These are phyloP conservation scores for Rafetus swinhoei DNA, from an alignment of 2,113 vertebrate species.

Conservation along the genomic window DNA sequence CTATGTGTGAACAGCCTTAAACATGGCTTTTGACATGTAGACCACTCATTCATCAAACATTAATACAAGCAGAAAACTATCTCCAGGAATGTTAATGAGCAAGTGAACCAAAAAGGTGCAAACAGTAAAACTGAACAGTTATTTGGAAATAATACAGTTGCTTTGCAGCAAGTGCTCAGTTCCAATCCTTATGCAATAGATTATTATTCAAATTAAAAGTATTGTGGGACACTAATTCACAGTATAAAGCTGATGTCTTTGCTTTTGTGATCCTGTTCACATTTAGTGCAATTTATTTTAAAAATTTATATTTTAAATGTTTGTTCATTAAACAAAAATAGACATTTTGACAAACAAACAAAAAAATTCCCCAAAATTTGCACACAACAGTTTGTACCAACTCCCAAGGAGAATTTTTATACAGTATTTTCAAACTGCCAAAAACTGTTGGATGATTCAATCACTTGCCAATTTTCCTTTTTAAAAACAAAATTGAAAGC, in stretches of 20 bases:
- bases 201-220: too few species aligned
- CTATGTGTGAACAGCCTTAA: background rate
- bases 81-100: background rate
- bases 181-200: background rate
- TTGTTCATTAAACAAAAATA: background rate
- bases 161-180: rapidly evolving
- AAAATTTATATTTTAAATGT: background rate
- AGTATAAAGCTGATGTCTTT: background rate
- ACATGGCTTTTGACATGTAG: background rate
- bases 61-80: background rate
- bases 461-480: constrained; percentile 34
- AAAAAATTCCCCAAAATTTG: background rate
- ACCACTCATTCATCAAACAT: background rate
- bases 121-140: background rate
- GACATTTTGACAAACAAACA: background rate
- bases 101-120: background rate
- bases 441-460: constrained; percentile 4
- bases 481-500: background rate
- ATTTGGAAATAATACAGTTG: background rate
- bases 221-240: too few species aligned
- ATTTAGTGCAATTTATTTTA: background rate
- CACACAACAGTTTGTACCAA: constrained; percentile 31
- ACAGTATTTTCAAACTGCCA: constrained; percentile 51
- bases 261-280: background rate
- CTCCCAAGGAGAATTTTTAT: constrained; percentile 48